A percentile compares a stretch with the other conserved stretches of the same genome.
Conservation (phyloP, 2,888 invertebrate genomes). For the Drosophila emarginata region DNA sequence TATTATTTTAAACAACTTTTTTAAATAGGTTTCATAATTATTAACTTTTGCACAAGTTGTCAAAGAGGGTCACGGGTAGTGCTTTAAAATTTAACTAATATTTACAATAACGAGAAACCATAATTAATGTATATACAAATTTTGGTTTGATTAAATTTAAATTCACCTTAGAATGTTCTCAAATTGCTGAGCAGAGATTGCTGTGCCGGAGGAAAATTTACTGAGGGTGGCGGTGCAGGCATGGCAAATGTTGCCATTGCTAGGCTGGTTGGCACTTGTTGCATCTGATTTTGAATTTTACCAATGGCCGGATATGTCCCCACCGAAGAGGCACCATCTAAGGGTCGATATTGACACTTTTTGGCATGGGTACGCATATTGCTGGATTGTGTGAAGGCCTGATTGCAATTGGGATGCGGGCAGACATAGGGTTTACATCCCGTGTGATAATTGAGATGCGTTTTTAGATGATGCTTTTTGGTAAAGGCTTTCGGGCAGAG, state of each 20-base stretch:
- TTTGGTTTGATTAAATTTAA: not conserved
- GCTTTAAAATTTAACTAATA: not conserved
- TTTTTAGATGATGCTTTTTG: conserved; percentile 92
- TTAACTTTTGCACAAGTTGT: not conserved
- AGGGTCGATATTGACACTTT: conserved; percentile 85
- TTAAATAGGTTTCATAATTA: too few relatives aligned
- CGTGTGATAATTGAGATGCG: conserved; percentile 92
- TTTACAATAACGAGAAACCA: too few relatives aligned
- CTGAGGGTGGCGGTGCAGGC: conserved; percentile 46
- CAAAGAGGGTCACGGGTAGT: not conserved
- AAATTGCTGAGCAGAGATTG: conserved; percentile 74
- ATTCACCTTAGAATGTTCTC: conserved; percentile 62
- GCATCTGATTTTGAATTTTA: conserved; percentile 36
- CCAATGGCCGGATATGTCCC: conserved; percentile 35
- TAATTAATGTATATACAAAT: not conserved
- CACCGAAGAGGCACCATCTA: conserved; percentile 43
- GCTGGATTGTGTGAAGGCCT: conserved; percentile 92
- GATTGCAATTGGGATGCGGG: conserved; percentile 86
- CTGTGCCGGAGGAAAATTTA: conserved; percentile 68
- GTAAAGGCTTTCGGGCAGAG: conserved; percentile 89
- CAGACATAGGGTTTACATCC: conserved; percentile 92
- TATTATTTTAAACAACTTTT: too few relatives aligned
- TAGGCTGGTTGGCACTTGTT: conserved; percentile 30
- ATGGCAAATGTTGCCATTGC: conserved; percentile 47
- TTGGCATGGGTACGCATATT: conserved; percentile 94